A percentile compares a stretch with the other conserved stretches of the same genome.
phyloP scores from a whole-genome alignment of 2,113 vertebrate species.

The Oxygymnocypris stewartii region DNA sequence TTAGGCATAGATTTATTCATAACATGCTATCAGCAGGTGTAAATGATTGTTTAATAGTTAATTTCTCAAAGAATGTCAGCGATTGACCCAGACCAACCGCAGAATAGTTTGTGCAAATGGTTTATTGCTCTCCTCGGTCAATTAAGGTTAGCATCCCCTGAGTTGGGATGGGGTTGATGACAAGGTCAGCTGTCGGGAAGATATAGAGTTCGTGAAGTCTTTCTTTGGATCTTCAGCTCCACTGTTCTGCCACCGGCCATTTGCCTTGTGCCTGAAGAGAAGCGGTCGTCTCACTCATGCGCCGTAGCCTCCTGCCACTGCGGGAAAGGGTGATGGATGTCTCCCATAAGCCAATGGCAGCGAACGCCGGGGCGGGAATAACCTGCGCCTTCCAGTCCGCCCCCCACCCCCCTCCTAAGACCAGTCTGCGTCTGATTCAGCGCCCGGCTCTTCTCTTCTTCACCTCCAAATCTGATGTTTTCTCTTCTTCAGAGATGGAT shows the following conservation, averaged over 20 bases:
- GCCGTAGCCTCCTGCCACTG: constrained; percentile 72
- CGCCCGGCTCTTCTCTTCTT: constrained; percentile 68
- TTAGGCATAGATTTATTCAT: background rate
- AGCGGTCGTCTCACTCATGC: constrained; percentile 31
- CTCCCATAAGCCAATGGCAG: constrained; percentile 81
- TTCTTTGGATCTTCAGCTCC: constrained; percentile 25
- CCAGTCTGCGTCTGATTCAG: constrained; percentile 82
- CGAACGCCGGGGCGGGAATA: constrained; percentile 72
- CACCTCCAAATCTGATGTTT: constrained; percentile 48
- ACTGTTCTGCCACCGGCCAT: constrained; percentile 53
- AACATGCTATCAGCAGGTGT: constrained; percentile 19
- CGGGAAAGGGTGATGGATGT: constrained; percentile 79
- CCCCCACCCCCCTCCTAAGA: constrained; percentile 71
- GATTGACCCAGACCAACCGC: background rate
- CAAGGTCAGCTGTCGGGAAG: background rate
- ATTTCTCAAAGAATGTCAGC: constrained; percentile 25
- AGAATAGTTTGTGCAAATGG: background rate
- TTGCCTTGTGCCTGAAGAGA: constrained; percentile 60
- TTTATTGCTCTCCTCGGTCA: constrained; percentile 5
- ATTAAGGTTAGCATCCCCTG: constrained; percentile 22
- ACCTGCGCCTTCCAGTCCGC: constrained; percentile 53
- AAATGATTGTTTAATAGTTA: constrained; percentile 14
- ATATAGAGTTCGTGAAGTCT: background rate
- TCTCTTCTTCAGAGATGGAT: constrained; percentile 63
- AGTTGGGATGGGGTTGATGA: background rate